phyloP scores from a whole-genome alignment of 2,888 invertebrate species.

The Archips xylosteana region DNA sequence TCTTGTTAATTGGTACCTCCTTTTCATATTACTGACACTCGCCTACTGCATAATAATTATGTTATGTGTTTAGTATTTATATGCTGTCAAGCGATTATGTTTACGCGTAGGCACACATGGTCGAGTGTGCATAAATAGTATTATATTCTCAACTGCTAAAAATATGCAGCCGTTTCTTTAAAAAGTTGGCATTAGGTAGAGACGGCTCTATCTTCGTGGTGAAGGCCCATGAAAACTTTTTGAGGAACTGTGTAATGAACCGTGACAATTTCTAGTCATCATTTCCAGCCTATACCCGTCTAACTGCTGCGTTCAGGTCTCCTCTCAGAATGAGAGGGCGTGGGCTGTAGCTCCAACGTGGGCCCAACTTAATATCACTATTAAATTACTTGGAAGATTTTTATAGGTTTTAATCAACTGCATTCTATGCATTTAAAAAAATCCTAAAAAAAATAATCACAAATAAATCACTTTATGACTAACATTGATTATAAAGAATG shows the following conservation, averaged over 20 bases:
- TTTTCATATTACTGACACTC: slow-evolving; percentile 36
- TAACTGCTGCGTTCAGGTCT: too few relatives aligned
- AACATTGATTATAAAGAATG: too few relatives aligned
- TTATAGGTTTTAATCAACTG: too few relatives aligned
- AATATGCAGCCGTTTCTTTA: background rate
- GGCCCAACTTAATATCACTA: too few relatives aligned
- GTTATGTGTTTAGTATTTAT: slow-evolving; percentile 29
- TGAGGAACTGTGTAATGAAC: slow-evolving; percentile 2
- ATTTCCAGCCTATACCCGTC: too few relatives aligned
- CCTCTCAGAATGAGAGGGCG: too few relatives aligned
- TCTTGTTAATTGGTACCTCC: slow-evolving; percentile 26
- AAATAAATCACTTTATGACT: too few relatives aligned
- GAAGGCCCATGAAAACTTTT: background rate
- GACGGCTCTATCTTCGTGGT: background rate
- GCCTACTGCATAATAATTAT: slow-evolving; percentile 1
- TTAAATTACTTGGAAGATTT: too few relatives aligned
- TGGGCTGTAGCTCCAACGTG: too few relatives aligned
- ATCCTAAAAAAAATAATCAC: too few relatives aligned
- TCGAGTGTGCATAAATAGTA: too few relatives aligned
- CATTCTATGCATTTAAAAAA: too few relatives aligned
- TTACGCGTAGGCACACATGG: background rate
- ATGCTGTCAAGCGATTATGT: slow-evolving; percentile 22
- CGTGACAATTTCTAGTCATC: background rate
- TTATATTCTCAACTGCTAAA: background rate
- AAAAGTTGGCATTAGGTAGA: background rate